Evolutionary conservation across 2,797 vertebrate genomes (phyloP).

Genomic region (Bucorvus abyssinicus): DNA sequence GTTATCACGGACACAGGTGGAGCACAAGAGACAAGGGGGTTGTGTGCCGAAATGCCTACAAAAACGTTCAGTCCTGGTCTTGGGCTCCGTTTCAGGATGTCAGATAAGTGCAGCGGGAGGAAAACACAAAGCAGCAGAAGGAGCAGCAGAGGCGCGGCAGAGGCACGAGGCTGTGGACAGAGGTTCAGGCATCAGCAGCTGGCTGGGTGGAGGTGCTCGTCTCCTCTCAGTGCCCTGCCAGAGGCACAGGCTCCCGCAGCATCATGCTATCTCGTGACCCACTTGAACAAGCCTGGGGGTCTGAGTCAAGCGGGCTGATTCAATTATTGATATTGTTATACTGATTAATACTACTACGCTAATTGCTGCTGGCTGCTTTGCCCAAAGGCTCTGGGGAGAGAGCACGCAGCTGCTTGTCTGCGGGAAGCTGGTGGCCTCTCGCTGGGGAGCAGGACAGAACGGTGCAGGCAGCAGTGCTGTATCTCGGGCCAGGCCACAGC

Average conservation of each 20-base stretch:
- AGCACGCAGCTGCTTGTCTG: background rate
- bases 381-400: background rate
- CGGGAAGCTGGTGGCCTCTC: background rate
- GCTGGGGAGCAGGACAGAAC: background rate
- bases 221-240: background rate
- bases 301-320: background rate
- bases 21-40: background rate
- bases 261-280: background rate
- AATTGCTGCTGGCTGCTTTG: constrained; percentile 15
- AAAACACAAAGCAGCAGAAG: background rate
- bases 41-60: background rate
- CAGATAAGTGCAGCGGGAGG: background rate
- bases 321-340: background rate
- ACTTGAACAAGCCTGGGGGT: background rate
- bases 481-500: background rate
- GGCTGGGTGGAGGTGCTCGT: background rate
- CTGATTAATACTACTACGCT: background rate
- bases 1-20: background rate
- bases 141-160: background rate
- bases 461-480: accelerated
- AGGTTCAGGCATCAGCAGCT: background rate
- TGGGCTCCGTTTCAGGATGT: background rate
- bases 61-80: background rate
- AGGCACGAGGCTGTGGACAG: background rate
- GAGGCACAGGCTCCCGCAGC: background rate